A percentile compares a stretch with the other conserved stretches of the same genome.
These are phyloP conservation scores for Penaeus chinensis DNA, from an alignment of 1,140 invertebrate species.

Conservation along the genomic window DNA sequence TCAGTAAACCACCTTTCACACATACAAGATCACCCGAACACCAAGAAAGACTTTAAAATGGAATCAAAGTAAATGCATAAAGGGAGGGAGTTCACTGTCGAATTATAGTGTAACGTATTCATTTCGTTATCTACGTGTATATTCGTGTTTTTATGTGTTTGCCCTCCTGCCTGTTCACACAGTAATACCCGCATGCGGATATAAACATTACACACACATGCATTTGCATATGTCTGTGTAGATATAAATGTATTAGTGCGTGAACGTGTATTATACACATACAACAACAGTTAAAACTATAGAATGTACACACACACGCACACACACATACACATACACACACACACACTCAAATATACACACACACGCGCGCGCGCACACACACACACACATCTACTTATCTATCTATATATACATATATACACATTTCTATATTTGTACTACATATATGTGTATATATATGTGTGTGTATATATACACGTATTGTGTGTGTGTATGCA, in stretches of 20 bases:
- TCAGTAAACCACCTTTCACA: too few species aligned
- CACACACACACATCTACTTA: neutral
- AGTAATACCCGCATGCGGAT: neutral
- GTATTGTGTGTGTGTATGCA: neutral
- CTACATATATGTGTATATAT: conserved; percentile 6
- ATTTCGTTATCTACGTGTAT: too few species aligned
- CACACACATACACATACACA: too few species aligned
- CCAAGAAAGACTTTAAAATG: neutral
- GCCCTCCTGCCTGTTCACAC: too few species aligned
- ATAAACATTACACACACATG: too few species aligned
- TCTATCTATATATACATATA: conserved; percentile 4
- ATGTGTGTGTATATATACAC: conserved; percentile 1
- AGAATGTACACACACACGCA: too few species aligned
- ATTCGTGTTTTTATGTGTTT: too few species aligned
- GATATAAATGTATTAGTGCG: conserved; percentile 1
- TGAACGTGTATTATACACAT: neutral
- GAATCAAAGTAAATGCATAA: neutral
- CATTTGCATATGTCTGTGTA: neutral
- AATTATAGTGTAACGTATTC: too few species aligned
- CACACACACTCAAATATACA: too few species aligned
- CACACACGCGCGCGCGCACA: too few species aligned
- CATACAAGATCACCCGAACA: neutral
- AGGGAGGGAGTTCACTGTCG: too few species aligned
- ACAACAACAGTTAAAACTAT: neutral
- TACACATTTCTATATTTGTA: conserved; percentile 4